Percentiles rank a stretch among this genome's conserved stretches.
phyloP scores from a whole-genome alignment of 2,888 invertebrate species.

The Caradrina clavipalpis region DNA sequence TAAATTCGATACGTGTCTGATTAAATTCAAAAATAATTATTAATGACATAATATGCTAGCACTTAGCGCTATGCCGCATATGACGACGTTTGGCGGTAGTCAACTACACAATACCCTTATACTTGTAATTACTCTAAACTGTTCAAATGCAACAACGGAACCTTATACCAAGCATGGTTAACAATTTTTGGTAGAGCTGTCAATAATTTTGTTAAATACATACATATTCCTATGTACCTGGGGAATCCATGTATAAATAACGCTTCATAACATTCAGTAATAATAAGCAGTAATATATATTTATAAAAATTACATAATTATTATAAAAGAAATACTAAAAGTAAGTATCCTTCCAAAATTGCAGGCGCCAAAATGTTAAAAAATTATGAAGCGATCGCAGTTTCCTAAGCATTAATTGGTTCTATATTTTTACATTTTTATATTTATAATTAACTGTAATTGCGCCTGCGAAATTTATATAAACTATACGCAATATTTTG shows the following conservation, averaged over 20 bases:
- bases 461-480: slow-evolving; percentile 43
- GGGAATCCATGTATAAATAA: slow-evolving; percentile 35
- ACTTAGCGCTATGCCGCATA: slow-evolving; percentile 45
- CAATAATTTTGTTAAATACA: slow-evolving; percentile 62
- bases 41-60: slow-evolving; percentile 21
- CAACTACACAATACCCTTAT: slow-evolving; percentile 58
- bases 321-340: slow-evolving; percentile 24
- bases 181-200: slow-evolving; percentile 73
- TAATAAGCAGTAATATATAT: slow-evolving; percentile 29
- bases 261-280: slow-evolving; percentile 33
- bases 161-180: slow-evolving; percentile 65
- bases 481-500: slow-evolving; percentile 42
- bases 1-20: slow-evolving; percentile 47
- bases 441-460: slow-evolving; percentile 40
- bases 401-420: slow-evolving; percentile 52
- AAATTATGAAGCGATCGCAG: slow-evolving; percentile 43
- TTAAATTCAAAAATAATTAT: slow-evolving; percentile 30
- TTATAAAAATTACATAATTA: slow-evolving; percentile 34
- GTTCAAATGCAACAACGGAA: slow-evolving; percentile 64
- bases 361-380: slow-evolving; percentile 30
- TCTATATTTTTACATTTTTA: slow-evolving; percentile 36
- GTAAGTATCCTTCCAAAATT: slow-evolving; percentile 11
- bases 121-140: slow-evolving; percentile 58
- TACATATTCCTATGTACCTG: slow-evolving; percentile 57
- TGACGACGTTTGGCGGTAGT: slow-evolving; percentile 62